Base-by-base conservation (phyloP, 2,797 vertebrate species). In the Chloroceryle inda region DNA sequence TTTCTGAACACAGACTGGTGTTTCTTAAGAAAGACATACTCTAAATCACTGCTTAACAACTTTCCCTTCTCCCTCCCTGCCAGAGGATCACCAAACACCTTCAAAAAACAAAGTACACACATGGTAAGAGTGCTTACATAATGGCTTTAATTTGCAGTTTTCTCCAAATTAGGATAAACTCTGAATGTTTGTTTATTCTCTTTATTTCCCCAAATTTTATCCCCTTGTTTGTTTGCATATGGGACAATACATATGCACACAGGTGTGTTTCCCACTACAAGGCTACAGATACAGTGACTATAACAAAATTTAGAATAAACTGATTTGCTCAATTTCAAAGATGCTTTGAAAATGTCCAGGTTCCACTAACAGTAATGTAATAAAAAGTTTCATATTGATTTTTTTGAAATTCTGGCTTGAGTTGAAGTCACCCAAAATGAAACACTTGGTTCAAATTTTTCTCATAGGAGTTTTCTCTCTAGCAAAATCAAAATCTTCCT, bases 381-480 rank as follows among this genome's bases (percentile, higher is more conserved):
- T 86, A 94, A 88, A 90, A 94, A 38, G 23, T 37, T 88, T 84
- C 59, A 78, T 92, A 81, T 66, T 0, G 4, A 29, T 77, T 87
- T 95, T 79, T 79, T 85, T 52, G 9, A 6, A 84, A 88, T 73
- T 79, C 59, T 96, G 91, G 71, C 89, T 90, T 78, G 29, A 42
- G 29, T 61, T 88, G 35, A 82, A 88, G 67, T 76, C 69, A 88
- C 52, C 47, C 64, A 82, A 95, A 95, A 95, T 94, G 85, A 96
- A 96, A 97, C 74, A 90, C 91, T 94, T 94, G 55, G 69, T 90
- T 94, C 67, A 78, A 69, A 75, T 92, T 94, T 93, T 96, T 92
- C 91, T 96, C 85, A 45, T 49, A 86, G 89, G 69, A 61, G 89
- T 92, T 94, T 97, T 78, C 71, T 85, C n/a, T 35, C 23, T 27